Conservation (phyloP, 2,113 vertebrate genomes). For the Eulemur macaco region DNA sequence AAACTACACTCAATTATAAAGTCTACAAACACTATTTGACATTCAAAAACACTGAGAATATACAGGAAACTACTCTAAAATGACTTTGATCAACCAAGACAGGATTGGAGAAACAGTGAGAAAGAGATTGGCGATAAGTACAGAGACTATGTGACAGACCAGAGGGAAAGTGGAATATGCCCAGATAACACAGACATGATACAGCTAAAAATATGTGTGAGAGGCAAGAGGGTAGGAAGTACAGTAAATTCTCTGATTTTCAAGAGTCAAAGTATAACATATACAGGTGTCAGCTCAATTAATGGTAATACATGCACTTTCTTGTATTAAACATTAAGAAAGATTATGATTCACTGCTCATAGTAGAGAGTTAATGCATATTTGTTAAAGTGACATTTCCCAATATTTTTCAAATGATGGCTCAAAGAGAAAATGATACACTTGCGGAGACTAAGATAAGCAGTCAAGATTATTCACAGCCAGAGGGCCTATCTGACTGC, state of each 20-base stretch:
- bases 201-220: background rate
- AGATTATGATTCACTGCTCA: background rate
- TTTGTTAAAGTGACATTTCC: background rate
- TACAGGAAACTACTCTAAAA: background rate
- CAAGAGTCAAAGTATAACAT: background rate
- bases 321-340: conserved; percentile 13
- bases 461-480: background rate
- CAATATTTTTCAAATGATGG: background rate
- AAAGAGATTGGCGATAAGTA: background rate
- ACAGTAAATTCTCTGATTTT: background rate
- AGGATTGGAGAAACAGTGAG: background rate
- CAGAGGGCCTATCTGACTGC: background rate
- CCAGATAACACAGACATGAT: background rate
- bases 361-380: background rate
- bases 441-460: background rate
- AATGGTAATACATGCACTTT: background rate
- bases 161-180: background rate
- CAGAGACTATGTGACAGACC: background rate
- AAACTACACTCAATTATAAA: background rate
- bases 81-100: background rate
- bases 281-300: background rate
- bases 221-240: background rate
- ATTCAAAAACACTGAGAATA: background rate
- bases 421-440: background rate
- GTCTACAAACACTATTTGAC: background rate